Base-by-base conservation (phyloP, 2,888 invertebrate genomes). In the Frankliniella intonsa region DNA sequence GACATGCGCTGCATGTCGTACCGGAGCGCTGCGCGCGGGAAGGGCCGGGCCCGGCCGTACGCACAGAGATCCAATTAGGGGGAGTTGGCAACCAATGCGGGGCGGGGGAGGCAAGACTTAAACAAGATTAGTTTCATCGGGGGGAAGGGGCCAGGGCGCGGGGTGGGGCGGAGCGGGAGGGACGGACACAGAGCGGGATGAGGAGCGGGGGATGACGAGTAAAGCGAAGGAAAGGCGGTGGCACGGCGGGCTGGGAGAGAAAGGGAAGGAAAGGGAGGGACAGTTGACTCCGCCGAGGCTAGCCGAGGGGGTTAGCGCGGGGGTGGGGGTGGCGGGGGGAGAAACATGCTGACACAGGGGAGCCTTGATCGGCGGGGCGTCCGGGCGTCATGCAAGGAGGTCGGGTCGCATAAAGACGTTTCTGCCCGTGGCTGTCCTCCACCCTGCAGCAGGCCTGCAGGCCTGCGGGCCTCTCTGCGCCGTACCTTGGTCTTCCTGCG, bases 81-180 rank as follows among this genome's bases (percentile, higher is more conserved):
- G 5, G 38, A 38, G 38, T 38, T 38, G 38, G 38, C 38, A 38
- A 38, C 38, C 38, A 38, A 38, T 38, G 62, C 7, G 62, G 55
- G 10, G 55, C 10, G 55, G 62, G 62, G 62, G 38, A 38, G n/a
- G 62, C 55, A 17, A n/a, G 62, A n/a, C 62, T 62, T 62, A 62
- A 62, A 62, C 62, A 62, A 62, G 62, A 62, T 62, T 62, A 62
- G 62, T 62, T 62, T 62, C 62, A 62, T 62, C 62, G 17, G 62
- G 14, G 62, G 19, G 55, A 55, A 19, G 55, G 55, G 55, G 55
- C 55, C 14, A 12, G 10, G 51, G 51, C 55, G 55, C 7, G 55
- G 55, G 55, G n/a, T n/a, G n/a, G n/a, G 38, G 38, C 38, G 38
- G 38, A 5, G 38, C 3, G 5, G 38, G 38, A 5, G 38, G 38